phyloP scores from a whole-genome alignment of 1,140 invertebrate genomes.

The Sinella curviseta region DNA sequence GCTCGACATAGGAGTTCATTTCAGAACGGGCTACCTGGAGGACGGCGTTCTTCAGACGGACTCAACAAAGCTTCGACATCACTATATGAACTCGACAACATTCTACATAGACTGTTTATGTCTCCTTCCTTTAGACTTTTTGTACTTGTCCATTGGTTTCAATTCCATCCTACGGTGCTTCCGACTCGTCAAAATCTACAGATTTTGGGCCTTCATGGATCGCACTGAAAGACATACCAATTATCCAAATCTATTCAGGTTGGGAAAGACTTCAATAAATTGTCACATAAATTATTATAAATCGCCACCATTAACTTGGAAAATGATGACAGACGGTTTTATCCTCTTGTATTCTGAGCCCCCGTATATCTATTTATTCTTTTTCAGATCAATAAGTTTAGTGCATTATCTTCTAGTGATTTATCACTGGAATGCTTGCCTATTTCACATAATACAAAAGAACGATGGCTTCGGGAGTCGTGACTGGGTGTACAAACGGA shows the following conservation, averaged over 20 bases:
- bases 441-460: constrained; percentile 93
- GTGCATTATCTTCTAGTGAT: constrained; percentile 96
- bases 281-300: constrained; percentile 63
- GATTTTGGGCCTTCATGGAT: constrained; percentile 98
- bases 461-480: constrained; percentile 89
- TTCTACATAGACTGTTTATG: constrained; percentile 99
- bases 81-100: constrained; percentile 98
- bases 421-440: constrained; percentile 99
- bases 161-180: constrained; percentile 95
- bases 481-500: constrained; percentile 75
- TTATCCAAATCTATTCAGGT: constrained; percentile 96
- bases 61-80: constrained; percentile 84
- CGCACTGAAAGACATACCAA: constrained; percentile 96
- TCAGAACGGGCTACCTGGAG: constrained; percentile 93
- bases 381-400: constrained; percentile 65
- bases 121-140: constrained; percentile 93
- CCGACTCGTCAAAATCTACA: constrained; percentile 95
- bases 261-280: constrained; percentile 58
- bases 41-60: constrained; percentile 96
- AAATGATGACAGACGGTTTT: neutral
- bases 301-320: constrained; percentile 55
- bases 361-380: constrained; percentile 33
- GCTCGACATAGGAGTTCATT: constrained; percentile 94
- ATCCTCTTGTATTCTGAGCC: neutral
- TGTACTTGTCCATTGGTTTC: constrained; percentile 96